Conservation (phyloP, 2,113 vertebrate species). For the Triplophysa siluroides region DNA sequence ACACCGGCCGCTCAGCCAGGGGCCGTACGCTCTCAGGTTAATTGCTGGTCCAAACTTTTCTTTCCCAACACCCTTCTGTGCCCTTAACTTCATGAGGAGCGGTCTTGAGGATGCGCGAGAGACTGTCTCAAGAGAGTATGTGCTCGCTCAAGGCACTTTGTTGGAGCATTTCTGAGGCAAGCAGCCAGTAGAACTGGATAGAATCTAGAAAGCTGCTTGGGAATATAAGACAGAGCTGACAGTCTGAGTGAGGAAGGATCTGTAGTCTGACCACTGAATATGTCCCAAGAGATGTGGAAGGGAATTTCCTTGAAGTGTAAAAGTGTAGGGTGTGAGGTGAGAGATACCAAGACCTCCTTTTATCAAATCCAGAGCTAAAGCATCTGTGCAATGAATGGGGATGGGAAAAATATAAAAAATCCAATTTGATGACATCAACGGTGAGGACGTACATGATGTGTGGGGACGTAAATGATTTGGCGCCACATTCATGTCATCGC, state of each 20-base stretch:
- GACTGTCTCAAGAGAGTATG: background rate
- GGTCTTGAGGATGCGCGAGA: background rate
- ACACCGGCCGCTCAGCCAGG: constrained; percentile 43
- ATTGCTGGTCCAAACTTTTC: constrained; percentile 53
- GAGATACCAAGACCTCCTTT: no score
- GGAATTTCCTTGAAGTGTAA: no score
- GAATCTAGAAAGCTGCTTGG: constrained; percentile 52
- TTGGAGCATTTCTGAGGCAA: constrained; percentile 4
- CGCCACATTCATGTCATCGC: no score
- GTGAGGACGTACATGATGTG: no score
- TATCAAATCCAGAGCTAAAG: no score
- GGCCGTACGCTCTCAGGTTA: constrained; percentile 58
- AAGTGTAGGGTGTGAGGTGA: no score
- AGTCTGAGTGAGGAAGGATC: constrained; percentile 53
- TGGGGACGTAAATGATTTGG: no score
- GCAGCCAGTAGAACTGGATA: constrained; percentile 48
- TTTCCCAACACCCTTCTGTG: constrained; percentile 27
- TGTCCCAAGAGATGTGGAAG: no score
- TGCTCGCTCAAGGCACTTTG: constrained; percentile 3
- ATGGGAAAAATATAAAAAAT: no score
- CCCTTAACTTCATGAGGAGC: background rate
- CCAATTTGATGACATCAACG: no score
- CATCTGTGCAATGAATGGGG: no score
- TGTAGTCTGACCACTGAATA: constrained; percentile 47
- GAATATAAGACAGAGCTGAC: constrained; percentile 50